Evolutionary conservation across 2,113 vertebrate species (phyloP), one percentile per base, ranked within the genome.

Genomic region (Glaucidium brasilianum): DNA sequence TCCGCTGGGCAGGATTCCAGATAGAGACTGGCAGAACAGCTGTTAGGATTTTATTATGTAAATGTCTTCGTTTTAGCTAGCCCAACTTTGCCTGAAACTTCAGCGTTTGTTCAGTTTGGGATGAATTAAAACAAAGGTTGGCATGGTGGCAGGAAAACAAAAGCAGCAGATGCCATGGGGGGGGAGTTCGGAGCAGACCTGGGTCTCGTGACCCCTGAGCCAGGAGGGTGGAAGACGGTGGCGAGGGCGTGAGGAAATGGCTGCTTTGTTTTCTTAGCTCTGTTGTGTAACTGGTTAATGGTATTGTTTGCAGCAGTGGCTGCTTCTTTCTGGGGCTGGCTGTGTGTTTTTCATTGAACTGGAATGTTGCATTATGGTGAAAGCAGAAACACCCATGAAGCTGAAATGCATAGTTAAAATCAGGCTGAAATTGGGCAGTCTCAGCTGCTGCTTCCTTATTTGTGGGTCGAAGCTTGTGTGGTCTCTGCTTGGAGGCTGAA

Each of bases 181-280:
- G 2, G 22, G 7, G 43, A 18, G 21, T 43, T n/a, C 20, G 80
- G 60, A 72, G 60, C 59, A 63, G 85, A 58, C 50, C 82, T 58
- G 27, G 30, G 27, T 16, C 86, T 92, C 16, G 4, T 1, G 14
- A 6, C 62, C 64, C 41, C 16, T 1, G 6, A 75, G 66, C 47
- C 26, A 5, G 47, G 58, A 73, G 87, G 55, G n/a, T 77, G 49
- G 75, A 69, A 37, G 78, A 58, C 92, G 82, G 79, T 95, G 92
- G 68, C 49, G 64, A 92, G 82, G 43, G 75, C 22, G 43, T 35
- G 73, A 94, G 83, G 95, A 95, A 97, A 92, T 26, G 56, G 68
- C 72, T 64, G 72, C 92, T 94, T 86, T 96, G 92, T 94, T 97
- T 96, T 78, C 79, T 74, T 67, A n/a, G 88, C 66, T 85, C 66